A percentile compares a stretch with the other conserved stretches of the same genome.
These are phyloP conservation scores for Oreohelix idahoensis DNA, from an alignment of 1,140 invertebrate genomes.

Conservation along the genomic window DNA sequence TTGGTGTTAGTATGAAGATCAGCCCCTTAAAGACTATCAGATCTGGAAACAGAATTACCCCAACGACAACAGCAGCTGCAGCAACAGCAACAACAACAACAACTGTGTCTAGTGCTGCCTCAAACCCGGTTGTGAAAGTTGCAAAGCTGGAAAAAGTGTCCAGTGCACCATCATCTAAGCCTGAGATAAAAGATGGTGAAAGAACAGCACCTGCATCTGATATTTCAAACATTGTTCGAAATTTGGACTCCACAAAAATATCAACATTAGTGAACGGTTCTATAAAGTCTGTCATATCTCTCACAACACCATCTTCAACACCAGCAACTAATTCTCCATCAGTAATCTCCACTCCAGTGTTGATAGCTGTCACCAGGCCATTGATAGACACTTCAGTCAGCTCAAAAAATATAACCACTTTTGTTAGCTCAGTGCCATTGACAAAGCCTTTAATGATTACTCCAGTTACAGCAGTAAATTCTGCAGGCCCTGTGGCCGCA, in stretches of 20 bases:
- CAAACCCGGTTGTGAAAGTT: slow-evolving; percentile 70
- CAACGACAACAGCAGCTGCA: slow-evolving; percentile 14
- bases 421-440: slow-evolving; percentile 25
- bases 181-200: neutral
- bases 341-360: slow-evolving; percentile 30
- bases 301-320: slow-evolving; percentile 37
- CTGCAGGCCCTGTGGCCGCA: neutral
- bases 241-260: slow-evolving; percentile 25
- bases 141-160: slow-evolving; percentile 62
- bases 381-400: slow-evolving; percentile 49
- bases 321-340: slow-evolving; percentile 12
- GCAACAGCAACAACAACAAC: slow-evolving; percentile 7
- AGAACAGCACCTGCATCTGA: neutral
- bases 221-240: slow-evolving; percentile 7
- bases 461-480: slow-evolving; percentile 30
- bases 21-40: slow-evolving; percentile 30
- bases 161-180: slow-evolving; percentile 30
- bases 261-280: slow-evolving; percentile 36
- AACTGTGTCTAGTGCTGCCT: neutral
- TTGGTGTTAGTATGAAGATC: slow-evolving; percentile 41
- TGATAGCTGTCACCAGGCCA: slow-evolving; percentile 42
- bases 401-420: slow-evolving; percentile 36
- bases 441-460: slow-evolving; percentile 32
- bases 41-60: slow-evolving; percentile 30
- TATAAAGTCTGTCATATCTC: slow-evolving; percentile 41